These are phyloP conservation scores for Drosophila nannoptera DNA, from an alignment of 1,140 invertebrate genomes.

Conservation along the genomic window DNA sequence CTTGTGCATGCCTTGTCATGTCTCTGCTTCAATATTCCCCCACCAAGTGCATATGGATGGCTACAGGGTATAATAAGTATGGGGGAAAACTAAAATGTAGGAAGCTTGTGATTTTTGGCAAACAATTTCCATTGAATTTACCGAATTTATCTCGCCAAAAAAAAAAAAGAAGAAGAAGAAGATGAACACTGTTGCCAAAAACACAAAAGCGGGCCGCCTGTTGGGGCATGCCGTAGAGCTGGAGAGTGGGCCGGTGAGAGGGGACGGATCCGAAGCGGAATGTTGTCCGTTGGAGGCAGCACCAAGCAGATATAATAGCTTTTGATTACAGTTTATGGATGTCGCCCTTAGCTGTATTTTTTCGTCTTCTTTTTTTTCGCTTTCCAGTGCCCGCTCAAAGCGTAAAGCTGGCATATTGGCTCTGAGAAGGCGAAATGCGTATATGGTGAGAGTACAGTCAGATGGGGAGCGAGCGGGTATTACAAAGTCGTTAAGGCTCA, in stretches of 20 bases:
- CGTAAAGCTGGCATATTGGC: background rate
- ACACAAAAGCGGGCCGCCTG: slow-evolving; percentile 30
- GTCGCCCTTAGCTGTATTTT: slow-evolving; percentile 67
- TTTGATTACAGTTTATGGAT: slow-evolving; percentile 78
- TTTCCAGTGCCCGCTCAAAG: background rate
- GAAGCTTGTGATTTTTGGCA: slow-evolving; percentile 72
- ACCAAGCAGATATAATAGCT: slow-evolving; percentile 72
- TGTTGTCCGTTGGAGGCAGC: slow-evolving; percentile 22
- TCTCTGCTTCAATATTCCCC: too few species aligned
- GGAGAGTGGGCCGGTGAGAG: background rate
- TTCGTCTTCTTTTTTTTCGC: slow-evolving; percentile 24
- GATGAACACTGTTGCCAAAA: slow-evolving; percentile 73
- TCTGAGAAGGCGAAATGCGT: background rate
- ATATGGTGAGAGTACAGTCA: background rate
- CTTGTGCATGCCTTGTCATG: too few species aligned
- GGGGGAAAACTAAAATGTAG: slow-evolving; percentile 39
- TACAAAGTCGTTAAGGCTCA: background rate
- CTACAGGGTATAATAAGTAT: slow-evolving; percentile 31
- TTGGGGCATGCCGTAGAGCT: background rate
- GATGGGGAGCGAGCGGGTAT: background rate
- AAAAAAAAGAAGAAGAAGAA: slow-evolving; percentile 37
- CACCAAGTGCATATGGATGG: background rate
- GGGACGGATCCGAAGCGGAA: background rate
- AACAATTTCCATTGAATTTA: slow-evolving; percentile 73
- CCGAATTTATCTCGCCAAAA: slow-evolving; percentile 64